Evolutionary conservation across 2,113 vertebrate genomes (phyloP), one percentile per base, ranked within the genome.

Genomic region (Oryzias melastigma): DNA sequence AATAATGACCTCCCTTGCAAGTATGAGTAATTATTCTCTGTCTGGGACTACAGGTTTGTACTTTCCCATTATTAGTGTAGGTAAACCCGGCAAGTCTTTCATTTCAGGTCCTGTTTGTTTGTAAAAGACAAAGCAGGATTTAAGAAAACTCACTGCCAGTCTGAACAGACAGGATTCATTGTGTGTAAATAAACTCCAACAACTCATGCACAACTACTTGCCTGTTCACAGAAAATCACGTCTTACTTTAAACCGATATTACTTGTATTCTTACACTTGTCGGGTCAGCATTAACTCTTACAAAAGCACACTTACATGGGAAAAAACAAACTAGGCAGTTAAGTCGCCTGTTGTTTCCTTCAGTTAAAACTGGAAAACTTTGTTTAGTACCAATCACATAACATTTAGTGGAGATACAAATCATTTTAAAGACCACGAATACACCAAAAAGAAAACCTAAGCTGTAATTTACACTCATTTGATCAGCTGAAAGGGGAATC

Each of bases 11-110:
- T 52, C 52, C n/a, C 18, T 46, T 53, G 35, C n/a, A 50, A 62
- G 5, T 68, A 58, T 24, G 35, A 68, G 64, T 71, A 77, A 85
- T 77, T 73, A 58, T 70, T 77, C 65, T 59, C 17, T 59, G 8
- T 52, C 46, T 69, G 51, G 55, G 68, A 67, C 48, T 67, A 51
- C 27, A 35, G 35, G 51, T 19, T 47, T 35, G 27, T 1, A 10
- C 4, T 40, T 47, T 65, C 50, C 29, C 52, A 54, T 35, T 43
- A 45, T 7, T 47, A 46, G 18, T 27, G 43, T 58, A 54, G 59
- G 64, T 15, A 72, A 61, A 52, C 20, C 58, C 20, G 27, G 24
- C 8, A 65, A 52, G 13, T 25, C 58, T 46, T 47, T 59, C 71
- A 63, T 57, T 62, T 76, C 60, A 57, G 59, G 41, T 20, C 18